Base-by-base conservation (phyloP, 2,797 vertebrate species). In the Ctenopoma kingsleyae region DNA sequence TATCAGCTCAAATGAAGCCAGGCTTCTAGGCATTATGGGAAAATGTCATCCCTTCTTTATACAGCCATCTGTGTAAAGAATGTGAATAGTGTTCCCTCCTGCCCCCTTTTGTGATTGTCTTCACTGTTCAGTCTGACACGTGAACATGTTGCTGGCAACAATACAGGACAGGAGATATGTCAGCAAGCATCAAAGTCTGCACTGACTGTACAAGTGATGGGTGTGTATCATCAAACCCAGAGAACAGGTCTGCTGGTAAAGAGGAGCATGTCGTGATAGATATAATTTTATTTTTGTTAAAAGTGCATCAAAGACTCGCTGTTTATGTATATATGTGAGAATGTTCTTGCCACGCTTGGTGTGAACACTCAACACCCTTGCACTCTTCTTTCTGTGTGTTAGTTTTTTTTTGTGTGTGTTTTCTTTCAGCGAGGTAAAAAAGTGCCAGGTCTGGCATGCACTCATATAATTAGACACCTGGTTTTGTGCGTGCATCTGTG, bases 391-490 rank as follows among this genome's bases (percentile, higher is more conserved):
- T 88, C 30, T 12, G 63, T 73, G 76, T 84, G 67, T 36, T 55
- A 36, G 67, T 64, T 23, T 43, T 17, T 43, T 9, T n/a, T 12
- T 71, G 41, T 52, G 49, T 74, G 58, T 71, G 67, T 70, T 44
- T 74, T 76, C 67, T 72, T 67, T 76, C 60, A 66, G 58, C 57
- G 2, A 64, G 62, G 67, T 69, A 54, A 56, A 74, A 82, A 86
- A 76, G 85, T 84, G 89, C 85, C 86, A 83, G 78, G 71, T 78
- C 71, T 84, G 83, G 76, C 67, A 6, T 71, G 80, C 58, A 19
- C 73, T 83, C 78, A 68, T 84, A 86, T 84, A 90, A 89, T 90
- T 79, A 87, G 74, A 89, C 89, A 88, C 90, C 87, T 90, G 89
- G 73, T 63, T 84, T 51, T 80, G 74, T 67, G 71, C 74, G 11